Base-by-base conservation (phyloP, 2,797 vertebrate genomes). In the Otolemur crassicaudatus region DNA sequence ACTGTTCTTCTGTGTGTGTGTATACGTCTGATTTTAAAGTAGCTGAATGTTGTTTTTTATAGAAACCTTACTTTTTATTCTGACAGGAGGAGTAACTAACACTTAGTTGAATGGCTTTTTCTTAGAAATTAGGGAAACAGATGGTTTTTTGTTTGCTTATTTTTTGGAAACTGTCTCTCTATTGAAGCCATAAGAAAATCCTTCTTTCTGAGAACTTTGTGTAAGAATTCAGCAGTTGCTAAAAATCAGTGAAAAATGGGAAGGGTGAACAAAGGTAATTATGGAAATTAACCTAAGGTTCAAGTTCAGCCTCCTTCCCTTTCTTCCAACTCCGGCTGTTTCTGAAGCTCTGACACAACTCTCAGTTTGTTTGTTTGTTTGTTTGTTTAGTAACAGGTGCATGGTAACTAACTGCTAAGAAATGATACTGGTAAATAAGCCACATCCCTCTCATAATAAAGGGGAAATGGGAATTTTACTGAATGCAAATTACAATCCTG, bases 301-400 rank as follows among this genome's bases (percentile, higher is more conserved):
- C 94, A 43, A 4, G 14, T 73, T 67, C 49, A 46, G 60, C 17
- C 22, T 40, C 58, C 29, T 67, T 34, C 37, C 5, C 25, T 0
- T 17, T n/a, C 25, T 61, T 63, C 19, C 34, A 5, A 0, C 34
- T 49, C 63, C 31, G 25, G 31, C 72, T 17, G 4, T 20, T 69
- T 82, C 80, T 63, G 94, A 82, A 58, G 31, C 73, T 96, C 81
- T 96, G 97, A 87, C 63, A 92, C 60, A 69, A 91, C 69, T 80
- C 87, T 83, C 75, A 79, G 5, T 43, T 7, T 43, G 5, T 49
- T 12, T 49, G 1, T 46, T 49, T 49, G 10, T 49, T 49, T 16
- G 13, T n/a, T 85, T 80, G 91, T 92, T 93, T 75, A 97, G 82
- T 70, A 97, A 95, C 97, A 98, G 98, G 97, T 98, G 98, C 83